These are phyloP conservation scores for Glyphotaelius pellucidus DNA, from an alignment of 2,888 invertebrate species.

Conservation along the genomic window DNA sequence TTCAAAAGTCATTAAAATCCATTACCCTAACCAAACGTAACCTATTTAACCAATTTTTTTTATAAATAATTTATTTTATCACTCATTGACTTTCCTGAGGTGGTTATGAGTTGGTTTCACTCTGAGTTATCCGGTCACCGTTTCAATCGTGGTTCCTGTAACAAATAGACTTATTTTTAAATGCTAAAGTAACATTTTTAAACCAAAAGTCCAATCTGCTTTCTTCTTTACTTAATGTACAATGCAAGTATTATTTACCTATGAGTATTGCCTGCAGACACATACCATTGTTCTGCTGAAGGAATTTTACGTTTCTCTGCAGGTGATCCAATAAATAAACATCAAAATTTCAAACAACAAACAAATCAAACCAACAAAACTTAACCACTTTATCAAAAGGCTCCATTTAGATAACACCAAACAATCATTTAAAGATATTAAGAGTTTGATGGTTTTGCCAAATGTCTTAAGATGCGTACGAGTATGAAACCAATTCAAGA, in stretches of 20 bases:
- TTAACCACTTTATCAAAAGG: not conserved
- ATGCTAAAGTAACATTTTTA: too few species aligned
- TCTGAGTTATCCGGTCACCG: too few species aligned
- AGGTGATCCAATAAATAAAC: slow-evolving; percentile 32
- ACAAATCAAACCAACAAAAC: not conserved
- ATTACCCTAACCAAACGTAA: too few species aligned
- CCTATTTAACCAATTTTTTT: too few species aligned
- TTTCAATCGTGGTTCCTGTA: too few species aligned
- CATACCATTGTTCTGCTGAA: slow-evolving; percentile 11
- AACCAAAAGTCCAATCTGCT: not conserved
- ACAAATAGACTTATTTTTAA: too few species aligned
- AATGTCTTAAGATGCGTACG: not conserved
- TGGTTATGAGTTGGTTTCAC: too few species aligned
- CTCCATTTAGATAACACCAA: not conserved
- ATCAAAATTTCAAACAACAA: not conserved
- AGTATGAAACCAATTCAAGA: not conserved
- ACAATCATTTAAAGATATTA: not conserved
- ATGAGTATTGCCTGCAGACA: not conserved
- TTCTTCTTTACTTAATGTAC: not conserved
- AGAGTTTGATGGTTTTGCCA: not conserved
- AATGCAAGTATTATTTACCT: not conserved
- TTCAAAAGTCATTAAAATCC: too few species aligned
- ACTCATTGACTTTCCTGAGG: too few species aligned
- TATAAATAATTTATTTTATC: too few species aligned
- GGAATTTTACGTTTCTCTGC: slow-evolving; percentile 46